phyloP scores from a whole-genome alignment of 1,140 invertebrate species.

The Drosophila nebulosa region DNA sequence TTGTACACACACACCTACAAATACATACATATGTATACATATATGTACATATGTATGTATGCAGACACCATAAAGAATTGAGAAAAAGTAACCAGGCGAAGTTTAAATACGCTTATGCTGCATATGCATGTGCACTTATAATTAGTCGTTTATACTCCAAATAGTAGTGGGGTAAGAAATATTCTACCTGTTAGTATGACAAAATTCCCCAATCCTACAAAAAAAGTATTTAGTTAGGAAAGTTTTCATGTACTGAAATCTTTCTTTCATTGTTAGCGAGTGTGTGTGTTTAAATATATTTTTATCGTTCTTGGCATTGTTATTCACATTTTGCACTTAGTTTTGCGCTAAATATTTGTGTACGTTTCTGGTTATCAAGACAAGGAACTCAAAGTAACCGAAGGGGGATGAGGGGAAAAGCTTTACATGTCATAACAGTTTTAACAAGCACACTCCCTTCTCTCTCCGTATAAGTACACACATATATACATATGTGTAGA shows the following conservation, averaged over 20 bases:
- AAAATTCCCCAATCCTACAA: no score
- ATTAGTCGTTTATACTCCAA: no score
- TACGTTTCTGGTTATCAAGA: slow-evolving; percentile 51
- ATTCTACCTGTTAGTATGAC: no score
- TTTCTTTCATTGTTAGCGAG: background rate
- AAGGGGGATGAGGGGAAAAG: background rate
- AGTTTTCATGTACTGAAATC: background rate
- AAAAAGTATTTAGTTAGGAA: no score
- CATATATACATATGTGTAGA: background rate
- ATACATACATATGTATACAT: no score
- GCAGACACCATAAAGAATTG: no score
- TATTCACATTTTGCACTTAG: slow-evolving; percentile 59
- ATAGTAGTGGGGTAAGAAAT: no score
- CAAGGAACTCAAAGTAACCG: background rate
- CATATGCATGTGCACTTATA: no score
- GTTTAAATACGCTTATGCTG: no score
- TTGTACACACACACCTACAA: no score
- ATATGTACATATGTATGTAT: no score
- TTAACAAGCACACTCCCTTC: background rate
- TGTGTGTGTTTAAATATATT: slow-evolving; percentile 57
- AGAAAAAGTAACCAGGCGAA: no score
- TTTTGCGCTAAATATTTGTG: slow-evolving; percentile 43
- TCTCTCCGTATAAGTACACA: background rate
- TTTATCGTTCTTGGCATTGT: slow-evolving; percentile 64
- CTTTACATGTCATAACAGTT: slow-evolving; percentile 24